Evolutionary conservation across 23 tunicate genomes (phyloP), one percentile per base, ranked within the genome.

Genomic region (Halocynthia aurantium): DNA sequence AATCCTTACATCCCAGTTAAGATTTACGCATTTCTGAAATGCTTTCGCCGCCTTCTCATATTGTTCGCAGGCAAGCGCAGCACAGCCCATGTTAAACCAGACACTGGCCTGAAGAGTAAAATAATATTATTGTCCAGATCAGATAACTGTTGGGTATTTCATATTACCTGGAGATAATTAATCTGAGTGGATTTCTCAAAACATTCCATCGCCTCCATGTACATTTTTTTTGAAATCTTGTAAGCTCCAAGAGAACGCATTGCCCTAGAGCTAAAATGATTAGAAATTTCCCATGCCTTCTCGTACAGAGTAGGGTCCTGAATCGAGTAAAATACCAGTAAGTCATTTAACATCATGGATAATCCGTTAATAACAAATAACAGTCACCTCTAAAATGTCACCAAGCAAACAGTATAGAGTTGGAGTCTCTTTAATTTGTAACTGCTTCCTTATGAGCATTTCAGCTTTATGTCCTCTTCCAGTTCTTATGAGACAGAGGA

Each of bases 41-140:
- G 98, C 81, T 8, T 75, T 62, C 18, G 94, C 89, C 8, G 98
- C 94, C 62, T 76, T 80, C 15, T 88, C 84, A 71, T 75, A 93
- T 44, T 84, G 57, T 57, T 84, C 84, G 52, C 79, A 50, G 5
- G 70, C 71, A 18, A 93, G 71, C 15, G 67, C 74, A 6, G 90
- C 76, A 76, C 98, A 93, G 10, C 98, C 98, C 80, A 83, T 55
- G 52, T 86, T 88, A 76, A 93, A 93, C 94, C 94, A 93, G 6
- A 90, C 88, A n/a, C 84, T 88, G 44, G 51, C 55, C 98, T 91
- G 81, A 22, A 76, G 15, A 10, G 51, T 72, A 44, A 17, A 68
- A 20, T 31, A 31, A 0, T 31, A 31, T 31, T 31, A 31, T 31
- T 31, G 44, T 31, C 44, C 1, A 31, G 44, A 31, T 31, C 44